Evolutionary conservation across 1,140 invertebrate genomes (phyloP).

Genomic region (Calephelis virginiensis): DNA sequence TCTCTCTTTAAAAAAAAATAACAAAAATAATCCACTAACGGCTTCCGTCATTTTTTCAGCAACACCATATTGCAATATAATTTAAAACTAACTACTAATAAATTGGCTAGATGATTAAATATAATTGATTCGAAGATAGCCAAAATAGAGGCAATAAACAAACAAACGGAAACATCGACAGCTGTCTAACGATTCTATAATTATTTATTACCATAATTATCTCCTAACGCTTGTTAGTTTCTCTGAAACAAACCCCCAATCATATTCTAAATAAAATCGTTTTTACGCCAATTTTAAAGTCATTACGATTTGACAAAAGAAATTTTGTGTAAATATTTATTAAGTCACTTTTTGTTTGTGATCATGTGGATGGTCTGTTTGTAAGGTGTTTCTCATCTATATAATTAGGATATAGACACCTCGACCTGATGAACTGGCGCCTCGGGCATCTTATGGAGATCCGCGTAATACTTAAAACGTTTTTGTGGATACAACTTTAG

Average conservation of each 20-base stretch:
- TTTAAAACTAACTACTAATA: background rate
- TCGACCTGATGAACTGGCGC: background rate
- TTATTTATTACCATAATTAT: slow-evolving; percentile 71
- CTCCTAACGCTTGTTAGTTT: slow-evolving; percentile 68
- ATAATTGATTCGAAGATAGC: slow-evolving; percentile 29
- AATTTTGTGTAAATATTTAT: background rate
- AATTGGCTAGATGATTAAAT: slow-evolving; percentile 14
- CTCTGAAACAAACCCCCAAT: slow-evolving; percentile 65
- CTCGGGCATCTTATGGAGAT: background rate
- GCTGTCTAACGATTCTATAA: slow-evolving; percentile 66
- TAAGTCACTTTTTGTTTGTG: background rate
- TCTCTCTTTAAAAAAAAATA: too few relatives aligned
- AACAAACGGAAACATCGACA: slow-evolving; percentile 54
- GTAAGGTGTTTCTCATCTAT: slow-evolving; percentile 9
- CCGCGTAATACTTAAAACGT: background rate
- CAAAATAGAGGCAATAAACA: slow-evolving; percentile 60
- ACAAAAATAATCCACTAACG: too few relatives aligned
- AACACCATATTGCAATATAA: background rate
- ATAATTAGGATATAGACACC: slow-evolving; percentile 9
- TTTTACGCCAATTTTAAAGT: slow-evolving; percentile 62
- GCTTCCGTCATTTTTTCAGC: too few relatives aligned
- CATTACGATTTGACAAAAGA: background rate
- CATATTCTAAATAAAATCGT: slow-evolving; percentile 68
- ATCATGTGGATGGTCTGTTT: background rate
- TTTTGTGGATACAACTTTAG: too few relatives aligned